A percentile compares a stretch with the other conserved stretches of the same genome.
These are phyloP conservation scores for Iphiclides podalirius DNA, from an alignment of 2,888 invertebrate genomes.

Conservation along the genomic window DNA sequence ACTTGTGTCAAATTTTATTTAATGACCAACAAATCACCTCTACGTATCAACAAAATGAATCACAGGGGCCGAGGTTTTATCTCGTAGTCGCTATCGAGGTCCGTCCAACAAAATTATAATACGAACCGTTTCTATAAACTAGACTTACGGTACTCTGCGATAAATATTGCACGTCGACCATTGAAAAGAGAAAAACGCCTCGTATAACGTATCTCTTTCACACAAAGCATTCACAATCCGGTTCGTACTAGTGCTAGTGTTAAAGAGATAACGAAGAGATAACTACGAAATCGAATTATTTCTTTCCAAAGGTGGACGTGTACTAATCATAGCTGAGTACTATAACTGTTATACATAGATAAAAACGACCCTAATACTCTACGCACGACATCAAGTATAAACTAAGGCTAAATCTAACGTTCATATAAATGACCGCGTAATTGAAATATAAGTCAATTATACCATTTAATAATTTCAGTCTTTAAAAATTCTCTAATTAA, in stretches of 20 bases:
- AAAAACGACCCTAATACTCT: constrained; percentile 39
- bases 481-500: constrained; percentile 69
- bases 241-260: too few species aligned
- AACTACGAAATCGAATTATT: too few species aligned
- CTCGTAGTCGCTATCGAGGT: constrained; percentile 37
- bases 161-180: too few species aligned
- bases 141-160: too few species aligned
- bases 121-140: constrained; percentile 37
- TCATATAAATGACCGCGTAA: constrained; percentile 66
- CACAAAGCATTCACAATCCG: too few species aligned
- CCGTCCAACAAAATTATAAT: not conserved
- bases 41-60: constrained; percentile 73
- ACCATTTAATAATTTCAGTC: constrained; percentile 67
- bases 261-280: too few species aligned
- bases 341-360: constrained; percentile 60
- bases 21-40: constrained; percentile 65
- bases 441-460: constrained; percentile 68
- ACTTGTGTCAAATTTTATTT: constrained; percentile 63
- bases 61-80: constrained; percentile 74
- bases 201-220: too few species aligned
- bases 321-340: too few species aligned
- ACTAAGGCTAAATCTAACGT: constrained; percentile 51
- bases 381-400: constrained; percentile 36
- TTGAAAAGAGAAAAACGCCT: too few species aligned
- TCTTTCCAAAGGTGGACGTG: too few species aligned